Percentiles rank a stretch among this genome's conserved stretches.
phyloP scores from a whole-genome alignment of 1,140 invertebrate species.

The Brachionus asplanchnoidis region DNA sequence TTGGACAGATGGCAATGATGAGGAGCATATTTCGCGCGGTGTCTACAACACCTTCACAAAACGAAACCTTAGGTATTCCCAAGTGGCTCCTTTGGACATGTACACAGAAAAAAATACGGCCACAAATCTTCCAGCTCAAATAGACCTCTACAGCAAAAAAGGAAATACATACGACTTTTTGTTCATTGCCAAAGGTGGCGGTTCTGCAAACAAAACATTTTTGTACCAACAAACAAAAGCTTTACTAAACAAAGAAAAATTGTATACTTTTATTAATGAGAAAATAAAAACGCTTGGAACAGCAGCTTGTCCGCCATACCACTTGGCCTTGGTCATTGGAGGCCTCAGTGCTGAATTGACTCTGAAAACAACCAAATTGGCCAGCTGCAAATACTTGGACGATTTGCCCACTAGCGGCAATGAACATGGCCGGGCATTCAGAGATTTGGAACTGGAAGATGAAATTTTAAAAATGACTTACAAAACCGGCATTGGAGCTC shows the following conservation, averaged over 20 bases:
- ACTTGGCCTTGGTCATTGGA: constrained; percentile 56
- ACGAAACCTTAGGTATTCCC: constrained; percentile 56
- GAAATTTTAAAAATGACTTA: constrained; percentile 54
- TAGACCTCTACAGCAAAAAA: constrained; percentile 55
- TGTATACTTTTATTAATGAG: constrained; percentile 55
- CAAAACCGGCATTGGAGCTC: constrained; percentile 55
- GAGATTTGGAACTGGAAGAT: constrained; percentile 53
- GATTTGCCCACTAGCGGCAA: constrained; percentile 53
- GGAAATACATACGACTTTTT: constrained; percentile 56
- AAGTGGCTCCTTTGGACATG: constrained; percentile 58
- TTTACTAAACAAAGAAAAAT: constrained; percentile 55
- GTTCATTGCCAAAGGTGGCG: constrained; percentile 58
- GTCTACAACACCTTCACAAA: constrained; percentile 57
- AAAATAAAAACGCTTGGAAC: constrained; percentile 58
- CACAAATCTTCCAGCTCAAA: constrained; percentile 58
- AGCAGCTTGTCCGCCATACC: constrained; percentile 58
- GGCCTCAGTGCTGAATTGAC: constrained; percentile 57
- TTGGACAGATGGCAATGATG: constrained; percentile 56
- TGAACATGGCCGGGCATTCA: constrained; percentile 55
- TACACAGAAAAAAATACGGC: constrained; percentile 56
- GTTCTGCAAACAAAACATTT: constrained; percentile 58
- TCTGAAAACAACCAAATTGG: constrained; percentile 57
- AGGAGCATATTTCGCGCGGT: constrained; percentile 52
- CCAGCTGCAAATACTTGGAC: constrained; percentile 55
- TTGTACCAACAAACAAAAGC: constrained; percentile 58